phyloP scores from a whole-genome alignment of 2,888 invertebrate genomes.

The Oeneis ivallda region DNA sequence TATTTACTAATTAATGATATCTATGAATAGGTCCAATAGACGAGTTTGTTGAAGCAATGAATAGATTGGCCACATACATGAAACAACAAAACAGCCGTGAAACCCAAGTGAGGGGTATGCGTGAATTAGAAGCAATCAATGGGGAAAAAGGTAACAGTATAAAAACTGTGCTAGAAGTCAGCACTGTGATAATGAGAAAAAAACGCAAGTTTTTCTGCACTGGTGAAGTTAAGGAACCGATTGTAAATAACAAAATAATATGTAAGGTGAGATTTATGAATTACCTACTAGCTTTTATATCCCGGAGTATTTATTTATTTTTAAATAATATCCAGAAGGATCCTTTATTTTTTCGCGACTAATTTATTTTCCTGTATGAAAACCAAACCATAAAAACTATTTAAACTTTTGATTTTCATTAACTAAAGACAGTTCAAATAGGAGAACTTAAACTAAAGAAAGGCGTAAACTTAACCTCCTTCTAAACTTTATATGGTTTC shows the following conservation, averaged over 20 bases:
- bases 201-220: constrained; percentile 77
- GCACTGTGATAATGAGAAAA: constrained; percentile 74
- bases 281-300: not conserved
- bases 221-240: constrained; percentile 75
- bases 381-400: too few species aligned
- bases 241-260: constrained; percentile 76
- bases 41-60: constrained; percentile 75
- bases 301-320: too few species aligned
- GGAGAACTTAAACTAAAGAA: too few species aligned
- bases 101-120: constrained; percentile 72
- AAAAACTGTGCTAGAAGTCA: constrained; percentile 72
- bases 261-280: constrained; percentile 59
- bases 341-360: too few species aligned
- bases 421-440: too few species aligned
- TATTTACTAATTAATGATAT: not conserved
- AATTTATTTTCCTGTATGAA: too few species aligned
- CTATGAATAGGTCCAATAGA: constrained; percentile 65
- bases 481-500: too few species aligned
- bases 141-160: constrained; percentile 77
- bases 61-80: constrained; percentile 66
- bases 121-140: constrained; percentile 75
- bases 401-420: too few species aligned
- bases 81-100: constrained; percentile 73
- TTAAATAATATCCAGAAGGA: too few species aligned
- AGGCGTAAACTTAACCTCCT: too few species aligned